Percentiles rank a stretch among this genome's conserved stretches.
phyloP scores from a whole-genome alignment of 2,888 invertebrate species.

The Sphecodes monilicornis region DNA sequence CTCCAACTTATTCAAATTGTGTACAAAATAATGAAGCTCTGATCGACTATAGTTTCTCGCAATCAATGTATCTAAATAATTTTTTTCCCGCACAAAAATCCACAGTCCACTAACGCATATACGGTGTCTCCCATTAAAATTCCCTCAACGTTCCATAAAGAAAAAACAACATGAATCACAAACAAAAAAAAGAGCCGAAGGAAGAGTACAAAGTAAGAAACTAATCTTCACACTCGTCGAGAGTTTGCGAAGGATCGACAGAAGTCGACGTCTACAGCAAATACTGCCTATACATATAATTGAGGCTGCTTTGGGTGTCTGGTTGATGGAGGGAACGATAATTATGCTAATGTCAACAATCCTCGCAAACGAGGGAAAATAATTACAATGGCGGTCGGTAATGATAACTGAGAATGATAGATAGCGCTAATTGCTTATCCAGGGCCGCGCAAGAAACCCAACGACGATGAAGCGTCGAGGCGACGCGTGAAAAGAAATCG shows the following conservation, averaged over 20 bases:
- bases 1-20: no score
- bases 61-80: no score
- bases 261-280: neutral
- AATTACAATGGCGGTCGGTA: constrained; percentile 34
- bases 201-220: neutral
- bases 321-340: neutral
- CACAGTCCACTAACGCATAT: no score
- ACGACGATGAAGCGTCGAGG: constrained; percentile 1
- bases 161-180: neutral
- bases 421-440: constrained; percentile 35
- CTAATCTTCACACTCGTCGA: neutral
- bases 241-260: neutral
- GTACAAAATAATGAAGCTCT: no score
- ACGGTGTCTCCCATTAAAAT: neutral
- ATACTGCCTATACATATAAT: constrained; percentile 16
- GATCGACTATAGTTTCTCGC: no score
- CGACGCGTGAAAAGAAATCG: neutral
- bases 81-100: no score
- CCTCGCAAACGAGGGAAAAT: constrained; percentile 5
- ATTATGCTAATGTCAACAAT: constrained; percentile 39
- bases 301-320: neutral
- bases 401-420: constrained; percentile 31
- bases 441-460: constrained; percentile 13
- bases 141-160: neutral
- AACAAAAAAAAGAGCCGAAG: neutral